Evolutionary conservation across 2,888 invertebrate genomes (phyloP).

Genomic region (Keiferia lycopersicella): DNA sequence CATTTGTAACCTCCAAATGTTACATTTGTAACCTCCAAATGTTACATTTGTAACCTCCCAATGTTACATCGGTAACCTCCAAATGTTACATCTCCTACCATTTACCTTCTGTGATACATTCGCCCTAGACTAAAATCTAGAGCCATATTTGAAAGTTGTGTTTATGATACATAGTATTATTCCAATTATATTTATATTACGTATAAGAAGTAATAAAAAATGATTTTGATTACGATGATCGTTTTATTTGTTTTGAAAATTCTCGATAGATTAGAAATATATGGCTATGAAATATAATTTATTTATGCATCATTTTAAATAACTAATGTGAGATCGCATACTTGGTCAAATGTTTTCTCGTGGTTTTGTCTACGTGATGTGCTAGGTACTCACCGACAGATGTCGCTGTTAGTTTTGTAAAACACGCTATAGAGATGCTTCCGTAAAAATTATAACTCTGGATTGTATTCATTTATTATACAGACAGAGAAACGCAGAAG

Average conservation of each 20-base stretch:
- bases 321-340: too few species aligned
- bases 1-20: slow-evolving; percentile 65
- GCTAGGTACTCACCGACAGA: background rate
- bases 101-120: slow-evolving; percentile 64
- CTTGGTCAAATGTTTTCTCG: too few species aligned
- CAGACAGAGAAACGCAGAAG: too few species aligned
- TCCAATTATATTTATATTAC: slow-evolving; percentile 52
- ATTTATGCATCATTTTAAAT: too few species aligned
- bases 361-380: too few species aligned
- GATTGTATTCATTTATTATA: too few species aligned
- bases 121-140: slow-evolving; percentile 38
- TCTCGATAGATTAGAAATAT: too few species aligned
- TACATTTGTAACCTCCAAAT: slow-evolving; percentile 67
- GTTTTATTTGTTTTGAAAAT: background rate
- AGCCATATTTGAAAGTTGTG: slow-evolving; percentile 40
- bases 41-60: slow-evolving; percentile 62
- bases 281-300: too few species aligned
- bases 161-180: slow-evolving; percentile 53
- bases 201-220: slow-evolving; percentile 28
- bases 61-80: slow-evolving; percentile 56
- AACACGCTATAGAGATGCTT: background rate
- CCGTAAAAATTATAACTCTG: background rate
- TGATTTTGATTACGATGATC: background rate
- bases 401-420: background rate
- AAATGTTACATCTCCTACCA: too few species aligned